Evolutionary conservation across 2,888 invertebrate genomes (phyloP), one percentile per base, ranked within the genome.

Genomic region (Drosophila niveifrons): DNA sequence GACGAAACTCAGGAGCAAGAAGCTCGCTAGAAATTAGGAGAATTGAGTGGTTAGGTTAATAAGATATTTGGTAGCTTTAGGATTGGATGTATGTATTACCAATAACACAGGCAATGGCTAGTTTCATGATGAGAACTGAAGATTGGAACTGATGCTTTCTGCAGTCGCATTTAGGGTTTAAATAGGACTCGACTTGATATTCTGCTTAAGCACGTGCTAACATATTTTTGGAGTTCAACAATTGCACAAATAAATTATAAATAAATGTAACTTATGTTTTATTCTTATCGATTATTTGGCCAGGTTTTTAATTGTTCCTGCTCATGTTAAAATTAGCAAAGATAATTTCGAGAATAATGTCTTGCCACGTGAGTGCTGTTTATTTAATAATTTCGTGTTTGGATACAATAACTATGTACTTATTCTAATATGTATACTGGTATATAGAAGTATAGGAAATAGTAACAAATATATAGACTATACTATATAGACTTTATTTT

Each of bases 181-280:
- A 65, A 69, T 75, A 65, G 59, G 43, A 57, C 11, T 3, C 2
- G 11, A 17, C 4, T 3, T 4, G 4, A 11, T n/a, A 36, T 11
- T 28, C 9, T 8, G n/a, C 8, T 2, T 29, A 0, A 13, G 15
- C 56, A 41, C 47, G 41, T 48, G 39, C 6, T n/a, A 8, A 1
- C 36, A 36, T 36, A 36, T 36, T 36, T 41, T 36, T 47, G 6
- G 34, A 47, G 15, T 34, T n/a, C n/a, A 34, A 28, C 72, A 74
- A 48, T 56, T 73, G 58, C 31, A 47, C 47, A 63, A 63, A 68
- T 58, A 56, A 39, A 11, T 48, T 23, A 15, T 43, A 47, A 51
- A 56, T 52, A 57, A 61, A 31, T 46, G 11, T 3, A 53, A 41
- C 39, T 53, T 41, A 18, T 17, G 18, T 18, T n/a, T 34, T 11